These are phyloP conservation scores for Tipula confusa DNA, from an alignment of 2,888 invertebrate species.

Conservation along the genomic window DNA sequence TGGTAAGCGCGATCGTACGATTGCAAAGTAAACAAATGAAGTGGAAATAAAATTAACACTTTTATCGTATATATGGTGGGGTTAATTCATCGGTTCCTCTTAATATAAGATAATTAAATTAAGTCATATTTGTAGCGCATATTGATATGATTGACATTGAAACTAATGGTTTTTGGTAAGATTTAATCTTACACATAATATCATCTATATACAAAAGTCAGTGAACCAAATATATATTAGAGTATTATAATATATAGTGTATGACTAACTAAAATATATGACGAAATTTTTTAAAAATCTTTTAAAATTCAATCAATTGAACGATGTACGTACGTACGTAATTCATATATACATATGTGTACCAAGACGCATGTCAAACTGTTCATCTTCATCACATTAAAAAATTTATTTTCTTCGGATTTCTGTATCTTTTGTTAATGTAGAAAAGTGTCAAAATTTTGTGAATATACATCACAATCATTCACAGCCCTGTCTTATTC, in stretches of 20 bases:
- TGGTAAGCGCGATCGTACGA: background rate
- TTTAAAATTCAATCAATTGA: background rate
- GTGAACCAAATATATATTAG: background rate
- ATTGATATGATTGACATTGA: background rate
- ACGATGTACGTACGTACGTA: background rate
- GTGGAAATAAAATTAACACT: background rate
- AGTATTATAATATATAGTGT: background rate
- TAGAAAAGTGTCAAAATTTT: background rate
- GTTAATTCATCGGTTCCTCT: background rate
- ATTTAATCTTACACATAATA: background rate
- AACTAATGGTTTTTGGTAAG: background rate
- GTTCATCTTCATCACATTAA: background rate
- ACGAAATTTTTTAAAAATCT: background rate
- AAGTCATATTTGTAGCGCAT: background rate
- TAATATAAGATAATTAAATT: background rate
- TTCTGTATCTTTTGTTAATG: background rate
- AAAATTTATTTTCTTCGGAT: background rate
- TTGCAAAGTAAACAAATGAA: background rate
- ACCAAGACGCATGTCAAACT: background rate
- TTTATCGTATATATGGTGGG: background rate
- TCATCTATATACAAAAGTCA: background rate
- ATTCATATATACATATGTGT: background rate
- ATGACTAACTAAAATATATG: background rate
- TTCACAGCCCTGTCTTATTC: background rate
- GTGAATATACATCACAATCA: background rate